A percentile compares a stretch with the other conserved stretches of the same genome.
Evolutionary conservation across 2,113 vertebrate species (phyloP).

Genomic region (Otus sunia): DNA sequence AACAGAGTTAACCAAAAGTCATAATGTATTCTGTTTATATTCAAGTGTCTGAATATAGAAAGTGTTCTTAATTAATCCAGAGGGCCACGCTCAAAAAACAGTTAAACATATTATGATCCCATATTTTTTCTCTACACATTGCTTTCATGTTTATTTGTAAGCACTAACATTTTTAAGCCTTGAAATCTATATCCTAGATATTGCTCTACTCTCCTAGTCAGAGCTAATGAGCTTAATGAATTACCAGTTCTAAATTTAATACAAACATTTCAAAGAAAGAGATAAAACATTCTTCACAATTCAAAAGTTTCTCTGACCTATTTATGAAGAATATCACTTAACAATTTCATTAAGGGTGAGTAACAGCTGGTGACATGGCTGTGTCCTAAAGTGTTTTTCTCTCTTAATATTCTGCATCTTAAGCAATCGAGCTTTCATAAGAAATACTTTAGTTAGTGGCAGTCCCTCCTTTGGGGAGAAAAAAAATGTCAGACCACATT

Average conservation of each 20-base stretch:
- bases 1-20: constrained; percentile 31
- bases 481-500: constrained; percentile 74
- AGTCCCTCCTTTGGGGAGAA: constrained; percentile 72
- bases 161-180: constrained; percentile 50
- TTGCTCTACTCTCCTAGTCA: constrained; percentile 36
- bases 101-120: constrained; percentile 53
- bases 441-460: constrained; percentile 70
- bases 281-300: constrained; percentile 64
- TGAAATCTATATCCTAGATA: constrained; percentile 63
- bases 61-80: constrained; percentile 64
- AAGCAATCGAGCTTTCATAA: constrained; percentile 74
- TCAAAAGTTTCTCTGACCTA: constrained; percentile 70
- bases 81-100: constrained; percentile 49
- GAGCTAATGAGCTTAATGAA: constrained; percentile 68
- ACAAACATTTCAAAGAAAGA: constrained; percentile 63
- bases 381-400: constrained; percentile 74
- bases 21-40: constrained; percentile 60
- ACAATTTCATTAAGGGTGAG: constrained; percentile 73
- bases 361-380: constrained; percentile 76
- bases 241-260: constrained; percentile 65
- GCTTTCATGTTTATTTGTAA: constrained; percentile 68
- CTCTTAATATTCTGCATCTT: constrained; percentile 73
- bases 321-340: constrained; percentile 77
- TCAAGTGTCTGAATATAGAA: constrained; percentile 52
- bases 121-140: constrained; percentile 47